Percentiles rank a stretch among this genome's conserved stretches.
These are phyloP conservation scores for Ischnura elegans DNA, from an alignment of 2,888 invertebrate species.

Conservation along the genomic window DNA sequence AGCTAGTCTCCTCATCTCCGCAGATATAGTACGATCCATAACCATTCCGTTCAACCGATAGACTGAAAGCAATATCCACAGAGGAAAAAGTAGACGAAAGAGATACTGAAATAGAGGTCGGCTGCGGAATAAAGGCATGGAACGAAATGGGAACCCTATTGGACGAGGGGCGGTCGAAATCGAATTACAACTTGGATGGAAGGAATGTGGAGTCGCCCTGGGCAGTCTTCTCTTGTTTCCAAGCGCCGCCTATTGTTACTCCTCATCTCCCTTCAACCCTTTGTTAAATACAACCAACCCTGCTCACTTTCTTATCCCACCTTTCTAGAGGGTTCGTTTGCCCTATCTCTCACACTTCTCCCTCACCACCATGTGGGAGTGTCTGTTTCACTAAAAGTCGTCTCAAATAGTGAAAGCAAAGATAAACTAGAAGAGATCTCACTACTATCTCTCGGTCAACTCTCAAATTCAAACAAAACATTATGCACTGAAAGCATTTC, in stretches of 20 bases:
- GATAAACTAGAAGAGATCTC: no score
- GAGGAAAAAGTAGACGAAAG: not conserved
- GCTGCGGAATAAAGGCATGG: conserved; percentile 27
- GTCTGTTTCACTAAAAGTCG: not conserved
- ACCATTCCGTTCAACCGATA: not conserved
- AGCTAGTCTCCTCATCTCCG: not conserved
- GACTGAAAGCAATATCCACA: not conserved
- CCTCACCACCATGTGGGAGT: not conserved
- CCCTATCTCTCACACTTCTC: not conserved
- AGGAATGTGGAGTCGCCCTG: not conserved
- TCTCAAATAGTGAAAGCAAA: no score
- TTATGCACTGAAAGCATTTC: no score
- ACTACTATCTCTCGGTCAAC: no score
- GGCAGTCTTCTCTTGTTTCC: conserved; percentile 19
- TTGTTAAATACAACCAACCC: not conserved
- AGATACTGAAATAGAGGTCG: not conserved
- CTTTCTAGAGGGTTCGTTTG: not conserved
- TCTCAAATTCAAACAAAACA: no score
- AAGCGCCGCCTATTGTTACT: conserved; percentile 34
- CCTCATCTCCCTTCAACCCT: not conserved
- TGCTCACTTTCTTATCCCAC: not conserved
- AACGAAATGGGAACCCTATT: not conserved
- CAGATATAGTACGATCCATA: not conserved
- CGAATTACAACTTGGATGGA: not conserved
- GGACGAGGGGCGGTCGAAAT: conserved; percentile 13